A percentile compares a stretch with the other conserved stretches of the same genome.
These are phyloP conservation scores for Scaptomyza caliginosa DNA, from an alignment of 2,888 invertebrate species.

Conservation along the genomic window DNA sequence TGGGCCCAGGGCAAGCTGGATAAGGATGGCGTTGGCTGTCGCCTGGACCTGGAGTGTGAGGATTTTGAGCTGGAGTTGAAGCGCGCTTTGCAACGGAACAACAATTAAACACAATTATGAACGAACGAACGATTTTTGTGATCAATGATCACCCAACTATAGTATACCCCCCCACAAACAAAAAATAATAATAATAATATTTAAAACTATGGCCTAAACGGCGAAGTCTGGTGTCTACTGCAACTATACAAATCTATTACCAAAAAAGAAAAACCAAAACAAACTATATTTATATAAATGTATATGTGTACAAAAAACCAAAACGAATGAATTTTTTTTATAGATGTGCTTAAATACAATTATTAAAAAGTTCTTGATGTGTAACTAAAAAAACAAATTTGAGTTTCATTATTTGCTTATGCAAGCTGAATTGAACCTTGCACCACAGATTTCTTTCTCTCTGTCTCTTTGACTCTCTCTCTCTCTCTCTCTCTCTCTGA, in stretches of 20 bases:
- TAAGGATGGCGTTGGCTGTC: constrained; percentile 27
- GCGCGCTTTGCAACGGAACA: constrained; percentile 31
- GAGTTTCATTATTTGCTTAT: not conserved
- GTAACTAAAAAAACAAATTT: not conserved
- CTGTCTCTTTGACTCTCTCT: not conserved
- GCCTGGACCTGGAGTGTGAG: constrained; percentile 35
- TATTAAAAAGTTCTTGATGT: constrained; percentile 60
- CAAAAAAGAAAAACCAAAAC: constrained; percentile 4
- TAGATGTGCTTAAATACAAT: constrained; percentile 65
- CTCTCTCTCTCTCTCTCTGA: not conserved
- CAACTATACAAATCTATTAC: constrained; percentile 34
- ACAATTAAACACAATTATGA: constrained; percentile 29
- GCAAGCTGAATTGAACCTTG: constrained; percentile 26
- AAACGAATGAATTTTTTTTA: constrained; percentile 34
- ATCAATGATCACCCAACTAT: not conserved
- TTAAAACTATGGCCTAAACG: not conserved
- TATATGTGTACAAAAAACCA: constrained; percentile 27
- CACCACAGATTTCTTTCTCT: not conserved
- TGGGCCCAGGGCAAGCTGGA: constrained; percentile 66
- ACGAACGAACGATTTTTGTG: constrained; percentile 10
- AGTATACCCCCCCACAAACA: no score
- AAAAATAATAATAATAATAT: not conserved
- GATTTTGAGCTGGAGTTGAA: constrained; percentile 64
- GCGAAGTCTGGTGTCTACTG: constrained; percentile 46
- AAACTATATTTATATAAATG: constrained; percentile 27